phyloP scores from a whole-genome alignment of 37 sponge, comb jelly and placozoan genomes.

The Ephydatia muelleri region DNA sequence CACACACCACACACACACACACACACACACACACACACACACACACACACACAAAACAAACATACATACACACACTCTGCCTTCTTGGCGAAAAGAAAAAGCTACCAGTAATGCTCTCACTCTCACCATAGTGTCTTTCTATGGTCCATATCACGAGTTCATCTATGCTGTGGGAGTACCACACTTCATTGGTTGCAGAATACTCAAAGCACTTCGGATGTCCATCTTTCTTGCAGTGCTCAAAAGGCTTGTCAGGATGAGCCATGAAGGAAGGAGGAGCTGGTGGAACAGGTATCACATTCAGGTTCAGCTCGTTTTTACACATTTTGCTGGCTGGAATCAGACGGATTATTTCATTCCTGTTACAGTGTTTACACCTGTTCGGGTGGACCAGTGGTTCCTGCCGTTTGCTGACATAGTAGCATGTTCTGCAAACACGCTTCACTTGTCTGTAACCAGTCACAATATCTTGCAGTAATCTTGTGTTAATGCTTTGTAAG shows the following conservation, averaged over 20 bases:
- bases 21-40: too few species aligned
- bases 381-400: not conserved
- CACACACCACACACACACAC: too few species aligned
- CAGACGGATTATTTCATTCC: conserved; percentile 17
- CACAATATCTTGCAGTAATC: conserved; percentile 24
- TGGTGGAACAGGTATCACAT: conserved; percentile 8
- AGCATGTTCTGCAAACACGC: conserved; percentile 29
- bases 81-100: not conserved
- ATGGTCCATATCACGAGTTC: conserved; percentile 79
- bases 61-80: not conserved
- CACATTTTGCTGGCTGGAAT: conserved; percentile 33
- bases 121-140: conserved; percentile 66
- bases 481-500: not conserved
- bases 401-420: not conserved
- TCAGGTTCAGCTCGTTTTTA: conserved; percentile 9
- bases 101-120: too few species aligned
- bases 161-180: conserved; percentile 75
- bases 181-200: conserved; percentile 39
- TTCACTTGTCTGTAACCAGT: conserved; percentile 9
- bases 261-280: not conserved
- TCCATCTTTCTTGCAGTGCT: conserved; percentile 43
- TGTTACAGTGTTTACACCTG: not conserved
- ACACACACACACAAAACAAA: not conserved
- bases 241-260: conserved; percentile 52
- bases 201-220: conserved; percentile 45